phyloP scores from a whole-genome alignment of 1,140 invertebrate species.

The Sinella curviseta region DNA sequence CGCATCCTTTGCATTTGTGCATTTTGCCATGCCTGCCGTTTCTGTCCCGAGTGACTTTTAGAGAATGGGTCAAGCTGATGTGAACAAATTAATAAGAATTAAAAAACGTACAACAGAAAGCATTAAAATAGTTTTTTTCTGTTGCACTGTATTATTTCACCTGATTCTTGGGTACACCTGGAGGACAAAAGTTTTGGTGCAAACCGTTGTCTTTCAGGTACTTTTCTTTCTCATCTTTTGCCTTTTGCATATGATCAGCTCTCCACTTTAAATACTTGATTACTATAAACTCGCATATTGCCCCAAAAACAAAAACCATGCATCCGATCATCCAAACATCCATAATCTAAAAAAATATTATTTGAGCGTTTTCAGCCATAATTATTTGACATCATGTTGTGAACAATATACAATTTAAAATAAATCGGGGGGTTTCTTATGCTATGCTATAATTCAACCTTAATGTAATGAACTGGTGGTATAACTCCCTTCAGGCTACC shows the following conservation, averaged over 20 bases:
- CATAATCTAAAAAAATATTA: conserved; percentile 66
- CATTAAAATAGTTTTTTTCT: too few species aligned
- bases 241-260: neutral
- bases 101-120: too few species aligned
- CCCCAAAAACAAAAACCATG: conserved; percentile 81
- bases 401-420: neutral
- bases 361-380: too few species aligned
- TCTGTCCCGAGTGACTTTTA: neutral
- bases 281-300: conserved; percentile 81
- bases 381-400: too few species aligned
- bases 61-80: neutral
- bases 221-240: neutral
- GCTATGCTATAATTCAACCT: conserved; percentile 8
- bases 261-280: conserved; percentile 61
- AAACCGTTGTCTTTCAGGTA: neutral
- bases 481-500: conserved; percentile 20
- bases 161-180: too few species aligned
- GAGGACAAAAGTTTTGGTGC: neutral
- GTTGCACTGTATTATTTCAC: too few species aligned
- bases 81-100: neutral
- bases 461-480: conserved; percentile 36
- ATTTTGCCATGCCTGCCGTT: neutral
- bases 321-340: conserved; percentile 86
- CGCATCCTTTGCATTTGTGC: neutral
- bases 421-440: too few species aligned